These are phyloP conservation scores for Gavialis gangeticus DNA, from an alignment of 2,113 vertebrate species.

Conservation along the genomic window DNA sequence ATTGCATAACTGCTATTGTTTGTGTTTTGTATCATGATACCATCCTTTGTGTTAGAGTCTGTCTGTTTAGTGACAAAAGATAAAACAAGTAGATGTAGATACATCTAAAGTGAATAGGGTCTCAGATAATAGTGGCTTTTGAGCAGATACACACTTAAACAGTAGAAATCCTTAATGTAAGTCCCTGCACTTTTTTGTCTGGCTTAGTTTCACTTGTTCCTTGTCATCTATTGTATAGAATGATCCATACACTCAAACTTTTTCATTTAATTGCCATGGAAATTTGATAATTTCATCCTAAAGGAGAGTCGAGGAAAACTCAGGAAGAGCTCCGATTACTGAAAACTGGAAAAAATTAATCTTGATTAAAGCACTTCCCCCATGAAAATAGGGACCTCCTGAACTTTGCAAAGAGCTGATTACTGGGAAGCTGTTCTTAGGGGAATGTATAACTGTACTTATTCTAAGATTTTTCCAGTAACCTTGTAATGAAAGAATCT, in stretches of 20 bases:
- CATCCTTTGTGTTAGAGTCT: not conserved
- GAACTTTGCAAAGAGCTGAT: conserved; percentile 72
- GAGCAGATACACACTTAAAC: conserved; percentile 1
- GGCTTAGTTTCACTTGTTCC: conserved; percentile 44
- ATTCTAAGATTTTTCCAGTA: conserved; percentile 20
- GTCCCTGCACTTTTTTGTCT: not conserved
- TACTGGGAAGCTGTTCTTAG: conserved; percentile 43
- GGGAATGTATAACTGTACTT: not conserved
- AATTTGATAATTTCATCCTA: conserved; percentile 86
- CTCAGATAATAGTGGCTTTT: conserved; percentile 2
- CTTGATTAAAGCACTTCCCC: conserved; percentile 86
- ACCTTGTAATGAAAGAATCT: not conserved
- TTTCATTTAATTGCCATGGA: conserved; percentile 81
- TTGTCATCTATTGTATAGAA: conserved; percentile 40
- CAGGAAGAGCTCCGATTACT: conserved; percentile 86
- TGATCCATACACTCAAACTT: conserved; percentile 51
- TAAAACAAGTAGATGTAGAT: not conserved
- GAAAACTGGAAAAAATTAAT: conserved; percentile 86
- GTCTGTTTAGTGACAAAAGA: conserved; percentile 11
- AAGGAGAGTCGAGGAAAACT: conserved; percentile 72
- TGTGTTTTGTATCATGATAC: not conserved
- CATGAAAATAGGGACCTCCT: conserved; percentile 79
- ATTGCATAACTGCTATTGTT: conserved; percentile 20
- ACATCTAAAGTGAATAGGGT: not conserved
- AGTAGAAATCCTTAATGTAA: not conserved